These are phyloP conservation scores for Lerista edwardsae DNA, from an alignment of 2,797 vertebrate genomes.

Conservation along the genomic window DNA sequence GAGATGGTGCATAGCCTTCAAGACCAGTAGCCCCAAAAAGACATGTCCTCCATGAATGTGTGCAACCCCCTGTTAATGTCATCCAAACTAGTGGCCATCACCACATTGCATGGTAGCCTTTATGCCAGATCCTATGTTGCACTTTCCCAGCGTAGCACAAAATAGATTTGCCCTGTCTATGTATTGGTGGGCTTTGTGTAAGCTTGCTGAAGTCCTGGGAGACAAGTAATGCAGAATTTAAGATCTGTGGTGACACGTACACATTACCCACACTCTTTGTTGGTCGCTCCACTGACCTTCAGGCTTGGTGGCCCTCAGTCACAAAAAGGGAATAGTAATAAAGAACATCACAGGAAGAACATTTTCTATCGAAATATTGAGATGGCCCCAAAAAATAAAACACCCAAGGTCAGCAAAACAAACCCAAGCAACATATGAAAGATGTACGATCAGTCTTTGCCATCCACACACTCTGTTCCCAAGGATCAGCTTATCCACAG, in stretches of 20 bases:
- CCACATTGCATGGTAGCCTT: too few relatives aligned
- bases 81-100: too few relatives aligned
- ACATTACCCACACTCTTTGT: not conserved
- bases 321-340: not conserved
- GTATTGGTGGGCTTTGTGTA: not conserved
- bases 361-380: not conserved
- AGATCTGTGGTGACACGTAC: too few relatives aligned
- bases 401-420: not conserved
- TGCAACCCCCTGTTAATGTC: too few relatives aligned
- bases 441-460: not conserved
- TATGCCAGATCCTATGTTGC: not conserved
- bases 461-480: too few relatives aligned
- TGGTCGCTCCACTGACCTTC: not conserved
- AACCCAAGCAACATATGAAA: slow-evolving; percentile 23
- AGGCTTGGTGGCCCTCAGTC: not conserved
- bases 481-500: too few relatives aligned
- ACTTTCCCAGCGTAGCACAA: not conserved
- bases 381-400: not conserved
- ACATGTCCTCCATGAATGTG: too few relatives aligned
- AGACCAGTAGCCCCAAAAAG: too few relatives aligned
- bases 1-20: too few relatives aligned
- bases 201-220: not conserved
- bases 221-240: not conserved
- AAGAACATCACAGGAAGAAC: not conserved
- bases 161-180: not conserved